phyloP scores from a whole-genome alignment of 2,888 invertebrate species.

The Dermolepida albohirtum region DNA sequence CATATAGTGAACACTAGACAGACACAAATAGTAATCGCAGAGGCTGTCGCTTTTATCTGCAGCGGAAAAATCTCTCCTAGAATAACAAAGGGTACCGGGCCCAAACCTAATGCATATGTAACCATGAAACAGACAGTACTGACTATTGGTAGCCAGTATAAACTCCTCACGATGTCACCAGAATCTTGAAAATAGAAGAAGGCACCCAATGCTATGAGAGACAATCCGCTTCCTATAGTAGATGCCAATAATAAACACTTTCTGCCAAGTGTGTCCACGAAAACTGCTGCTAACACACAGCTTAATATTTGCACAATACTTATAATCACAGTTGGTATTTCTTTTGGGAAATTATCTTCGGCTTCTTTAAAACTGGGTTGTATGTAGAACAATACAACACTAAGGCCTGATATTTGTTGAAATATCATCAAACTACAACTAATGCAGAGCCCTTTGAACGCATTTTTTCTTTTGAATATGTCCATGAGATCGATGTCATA shows the following conservation, averaged over 20 bases:
- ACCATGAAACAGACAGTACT: slow-evolving; percentile 78
- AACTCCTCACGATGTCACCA: slow-evolving; percentile 65
- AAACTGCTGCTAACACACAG: slow-evolving; percentile 75
- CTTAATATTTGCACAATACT: slow-evolving; percentile 79
- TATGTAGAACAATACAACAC: slow-evolving; percentile 81
- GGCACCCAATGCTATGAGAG: slow-evolving; percentile 75
- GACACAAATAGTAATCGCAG: slow-evolving; percentile 78
- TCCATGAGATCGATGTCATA: slow-evolving; percentile 59
- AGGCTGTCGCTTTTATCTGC: slow-evolving; percentile 78
- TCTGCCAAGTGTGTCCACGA: slow-evolving; percentile 83
- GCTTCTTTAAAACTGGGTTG: slow-evolving; percentile 73
- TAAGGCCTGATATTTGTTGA: slow-evolving; percentile 71
- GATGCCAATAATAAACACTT: slow-evolving; percentile 78
- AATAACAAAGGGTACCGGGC: slow-evolving; percentile 82
- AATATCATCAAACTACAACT: slow-evolving; percentile 57
- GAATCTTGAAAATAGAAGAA: slow-evolving; percentile 76
- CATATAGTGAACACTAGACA: slow-evolving; percentile 81
- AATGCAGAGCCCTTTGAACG: slow-evolving; percentile 61
- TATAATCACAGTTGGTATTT: slow-evolving; percentile 79
- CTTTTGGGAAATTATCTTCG: slow-evolving; percentile 65
- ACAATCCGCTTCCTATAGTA: slow-evolving; percentile 72
- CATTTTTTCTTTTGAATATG: slow-evolving; percentile 56
- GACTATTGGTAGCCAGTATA: slow-evolving; percentile 79
- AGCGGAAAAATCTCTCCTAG: slow-evolving; percentile 84
- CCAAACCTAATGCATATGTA: slow-evolving; percentile 79